Evolutionary conservation across 2,113 vertebrate genomes (phyloP), one percentile per base, ranked within the genome.

Genomic region (Sphyrna mokarran): DNA sequence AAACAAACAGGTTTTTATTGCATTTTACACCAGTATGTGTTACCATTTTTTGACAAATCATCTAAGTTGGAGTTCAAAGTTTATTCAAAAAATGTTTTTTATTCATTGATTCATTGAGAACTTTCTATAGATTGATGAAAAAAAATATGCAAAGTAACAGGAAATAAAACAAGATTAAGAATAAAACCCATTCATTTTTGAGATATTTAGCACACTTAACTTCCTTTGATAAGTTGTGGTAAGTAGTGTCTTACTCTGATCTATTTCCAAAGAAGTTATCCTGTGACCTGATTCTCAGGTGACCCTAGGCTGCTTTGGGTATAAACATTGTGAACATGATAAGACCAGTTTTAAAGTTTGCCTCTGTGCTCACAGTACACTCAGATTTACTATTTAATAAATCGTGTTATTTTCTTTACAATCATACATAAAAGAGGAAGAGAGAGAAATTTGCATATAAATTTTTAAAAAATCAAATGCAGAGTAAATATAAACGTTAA

Each of bases 1-100:
- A 72, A 95, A 95, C 94, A 95, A 93, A 93, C 89, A 93, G 61
- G 61, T 66, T 48, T 48, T 48, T 16, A 95, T 95, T 95, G 23
- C 23, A 95, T 72, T 54, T 95, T 48, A 26, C 70, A 69, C 22
- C 13, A 29, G 40, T 22, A 18, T 40, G 54, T 29, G 16, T 40
- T 48, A 13, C 26, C 69, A 13, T 33, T 95, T 95, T 72, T 72
- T 72, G 40, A 76, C 94, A 29, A 26, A 66, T 93, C 22, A 8
- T n/a, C 18, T 93, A 37, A n/a, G 6, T 10, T 70, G 37, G 40
- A 72, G 94, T 43, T 95, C 43, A 48, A 70, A 72, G 23, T 48
- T 72, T 2, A 3, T 48, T 94, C 14, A 33, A 54, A 90, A 70
- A 43, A 48, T 72, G 26, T 37, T 37, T 66, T n/a, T 37, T 66